Percentiles rank a stretch among this genome's conserved stretches.
Evolutionary conservation across 2,888 invertebrate genomes (phyloP).

Genomic region (Lampropteryx suffumata): DNA sequence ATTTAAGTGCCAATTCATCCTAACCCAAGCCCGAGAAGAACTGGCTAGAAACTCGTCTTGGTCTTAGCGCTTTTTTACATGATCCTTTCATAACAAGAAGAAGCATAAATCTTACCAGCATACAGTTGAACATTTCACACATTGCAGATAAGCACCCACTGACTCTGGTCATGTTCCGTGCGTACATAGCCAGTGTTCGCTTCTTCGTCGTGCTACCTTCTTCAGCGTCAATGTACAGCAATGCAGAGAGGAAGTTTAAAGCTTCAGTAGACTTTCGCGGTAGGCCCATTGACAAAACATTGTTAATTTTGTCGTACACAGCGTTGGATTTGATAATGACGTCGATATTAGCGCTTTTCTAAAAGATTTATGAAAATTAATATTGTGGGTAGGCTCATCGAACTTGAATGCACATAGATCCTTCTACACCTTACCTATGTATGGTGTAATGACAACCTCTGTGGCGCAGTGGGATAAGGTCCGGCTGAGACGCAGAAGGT

Average conservation of each 20-base stretch:
- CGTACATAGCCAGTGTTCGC: slow-evolving; percentile 45
- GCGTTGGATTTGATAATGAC: slow-evolving; percentile 50
- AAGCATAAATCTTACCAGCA: slow-evolving; percentile 61
- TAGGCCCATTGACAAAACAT: slow-evolving; percentile 46
- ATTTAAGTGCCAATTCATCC: no score
- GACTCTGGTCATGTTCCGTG: slow-evolving; percentile 58
- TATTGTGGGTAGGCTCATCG: no score
- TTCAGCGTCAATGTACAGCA: slow-evolving; percentile 46
- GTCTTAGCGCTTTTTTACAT: no score
- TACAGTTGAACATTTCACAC: slow-evolving; percentile 56
- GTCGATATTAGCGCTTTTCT: slow-evolving; percentile 47
- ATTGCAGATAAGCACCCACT: slow-evolving; percentile 66
- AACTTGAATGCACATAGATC: no score
- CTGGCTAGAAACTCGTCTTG: no score
- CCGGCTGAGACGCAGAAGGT: no score
- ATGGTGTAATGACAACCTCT: no score
- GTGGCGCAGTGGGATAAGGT: no score
- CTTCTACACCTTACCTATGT: no score
- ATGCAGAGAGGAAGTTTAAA: slow-evolving; percentile 58
- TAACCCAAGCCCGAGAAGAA: no score
- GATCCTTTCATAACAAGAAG: no score
- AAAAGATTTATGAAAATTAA: slow-evolving; percentile 22
- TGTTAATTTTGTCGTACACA: slow-evolving; percentile 55
- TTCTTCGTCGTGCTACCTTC: slow-evolving; percentile 38
- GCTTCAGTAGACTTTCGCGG: slow-evolving; percentile 47